Base-by-base conservation (phyloP, 2,113 vertebrate genomes). In the Ciconia boyciana region DNA sequence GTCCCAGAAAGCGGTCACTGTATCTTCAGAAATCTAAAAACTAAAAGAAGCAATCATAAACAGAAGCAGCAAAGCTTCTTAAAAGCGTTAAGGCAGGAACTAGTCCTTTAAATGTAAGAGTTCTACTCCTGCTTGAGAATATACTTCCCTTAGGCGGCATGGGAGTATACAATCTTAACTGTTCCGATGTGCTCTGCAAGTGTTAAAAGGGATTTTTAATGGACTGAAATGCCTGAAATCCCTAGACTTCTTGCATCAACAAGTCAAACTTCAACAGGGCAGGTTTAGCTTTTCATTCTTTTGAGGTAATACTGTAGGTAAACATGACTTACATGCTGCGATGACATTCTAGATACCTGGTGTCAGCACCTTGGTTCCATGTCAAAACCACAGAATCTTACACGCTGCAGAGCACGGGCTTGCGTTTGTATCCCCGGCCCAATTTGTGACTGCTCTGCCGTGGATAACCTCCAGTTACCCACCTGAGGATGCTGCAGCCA, bases 371-470 rank as follows among this genome's bases (percentile, higher is more conserved):
- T 18, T 21, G 68, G 57, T 31, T 65, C 26, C 4, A 0, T 5
- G 46, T 22, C 36, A 62, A 43, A 93, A 25, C 25, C 48, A 46
- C 54, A 25, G 39, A 26, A 7, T 3, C 28, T 29, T 46, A 41
- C 52, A 16, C 2, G 3, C 7, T 6, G 20, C n/a, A 24, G 44
- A 31, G 32, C 61, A 55, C 2, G 1, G 39, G 7, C 36, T 77
- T 10, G 54, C 58, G 29, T 6, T 5, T 16, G 21, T 10, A 19
- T 2, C 29, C 34, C 54, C 9, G 34, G 58, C 39, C 55, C 39
- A 6, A 2, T 1, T 0, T 6, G 43, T 29, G 26, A 4, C 64
- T 8, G 36, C 31, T 60, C 31, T 39, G 62, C 20, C 18, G 1
- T 12, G 34, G 29, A 17, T 11, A 66, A 46, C 46, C n/a, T 32